phyloP scores from a whole-genome alignment of 2,888 invertebrate genomes.

The Athalia circularis region DNA sequence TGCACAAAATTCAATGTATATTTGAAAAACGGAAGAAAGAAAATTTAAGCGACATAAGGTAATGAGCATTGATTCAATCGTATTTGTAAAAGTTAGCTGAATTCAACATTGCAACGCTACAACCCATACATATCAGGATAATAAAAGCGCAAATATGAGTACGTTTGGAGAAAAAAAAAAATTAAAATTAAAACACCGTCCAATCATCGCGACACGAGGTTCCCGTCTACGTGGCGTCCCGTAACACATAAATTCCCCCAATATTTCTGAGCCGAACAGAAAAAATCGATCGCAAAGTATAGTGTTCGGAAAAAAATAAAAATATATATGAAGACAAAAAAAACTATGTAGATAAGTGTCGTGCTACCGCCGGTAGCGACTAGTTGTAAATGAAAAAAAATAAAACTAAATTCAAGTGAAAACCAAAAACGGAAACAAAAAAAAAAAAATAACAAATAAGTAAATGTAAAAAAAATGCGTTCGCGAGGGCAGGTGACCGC shows the following conservation, averaged over 20 bases:
- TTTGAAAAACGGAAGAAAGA: too few species aligned
- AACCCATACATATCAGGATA: background rate
- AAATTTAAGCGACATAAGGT: too few species aligned
- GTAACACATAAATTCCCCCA: background rate
- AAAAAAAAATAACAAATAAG: background rate
- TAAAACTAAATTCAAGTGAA: background rate
- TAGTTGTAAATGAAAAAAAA: constrained; percentile 14
- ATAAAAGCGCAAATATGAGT: background rate
- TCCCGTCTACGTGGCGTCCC: background rate
- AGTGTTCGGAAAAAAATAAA: background rate
- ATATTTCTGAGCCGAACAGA: background rate
- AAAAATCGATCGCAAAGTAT: constrained; percentile 6
- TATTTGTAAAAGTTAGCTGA: too few species aligned
- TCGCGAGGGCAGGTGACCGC: constrained; percentile 54
- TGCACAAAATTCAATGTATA: too few species aligned
- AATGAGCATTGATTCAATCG: too few species aligned
- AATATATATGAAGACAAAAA: background rate
- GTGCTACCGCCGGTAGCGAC: background rate
- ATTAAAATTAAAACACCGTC: background rate
- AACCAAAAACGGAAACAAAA: background rate
- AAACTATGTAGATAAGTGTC: background rate
- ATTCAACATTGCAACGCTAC: too few species aligned
- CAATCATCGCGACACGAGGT: constrained; percentile 27
- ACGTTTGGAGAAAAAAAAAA: background rate
- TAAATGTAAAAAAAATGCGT: constrained; percentile 45